These are phyloP conservation scores for Phyto melanocephala DNA, from an alignment of 2,888 invertebrate species.

Conservation along the genomic window DNA sequence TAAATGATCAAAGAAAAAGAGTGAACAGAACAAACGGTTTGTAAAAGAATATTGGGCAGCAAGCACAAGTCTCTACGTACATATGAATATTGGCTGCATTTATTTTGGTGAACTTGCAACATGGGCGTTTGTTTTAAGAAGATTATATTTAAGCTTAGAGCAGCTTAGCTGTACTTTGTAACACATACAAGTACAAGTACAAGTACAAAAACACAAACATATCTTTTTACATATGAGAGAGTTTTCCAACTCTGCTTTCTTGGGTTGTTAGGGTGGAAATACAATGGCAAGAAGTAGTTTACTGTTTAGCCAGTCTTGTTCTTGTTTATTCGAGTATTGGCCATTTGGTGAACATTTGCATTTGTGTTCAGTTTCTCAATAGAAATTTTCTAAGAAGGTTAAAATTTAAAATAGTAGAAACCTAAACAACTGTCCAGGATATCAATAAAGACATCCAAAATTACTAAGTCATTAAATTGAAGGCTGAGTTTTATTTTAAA, in stretches of 20 bases:
- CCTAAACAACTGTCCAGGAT: too few species aligned
- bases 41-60: constrained; percentile 5
- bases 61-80: neutral
- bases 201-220: too few species aligned
- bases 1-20: constrained; percentile 7
- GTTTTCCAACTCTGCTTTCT: constrained; percentile 4
- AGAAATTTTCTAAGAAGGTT: constrained; percentile 8
- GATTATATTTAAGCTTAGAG: constrained; percentile 62
- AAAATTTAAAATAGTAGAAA: constrained; percentile 9
- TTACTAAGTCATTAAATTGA: too few species aligned
- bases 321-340: neutral
- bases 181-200: constrained; percentile 46
- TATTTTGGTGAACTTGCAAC: constrained; percentile 52
- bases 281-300: constrained; percentile 23
- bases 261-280: constrained; percentile 35
- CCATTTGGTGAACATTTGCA: neutral
- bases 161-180: constrained; percentile 65
- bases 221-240: too few species aligned
- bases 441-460: too few species aligned
- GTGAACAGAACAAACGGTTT: constrained; percentile 39
- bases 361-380: neutral
- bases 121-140: constrained; percentile 58
- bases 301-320: constrained; percentile 21
- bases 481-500: too few species aligned
- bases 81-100: neutral